Percentiles rank a stretch among this genome's conserved stretches.
phyloP scores from a whole-genome alignment of 64 coral and sea anemone genomes.

The Montipora cactus region DNA sequence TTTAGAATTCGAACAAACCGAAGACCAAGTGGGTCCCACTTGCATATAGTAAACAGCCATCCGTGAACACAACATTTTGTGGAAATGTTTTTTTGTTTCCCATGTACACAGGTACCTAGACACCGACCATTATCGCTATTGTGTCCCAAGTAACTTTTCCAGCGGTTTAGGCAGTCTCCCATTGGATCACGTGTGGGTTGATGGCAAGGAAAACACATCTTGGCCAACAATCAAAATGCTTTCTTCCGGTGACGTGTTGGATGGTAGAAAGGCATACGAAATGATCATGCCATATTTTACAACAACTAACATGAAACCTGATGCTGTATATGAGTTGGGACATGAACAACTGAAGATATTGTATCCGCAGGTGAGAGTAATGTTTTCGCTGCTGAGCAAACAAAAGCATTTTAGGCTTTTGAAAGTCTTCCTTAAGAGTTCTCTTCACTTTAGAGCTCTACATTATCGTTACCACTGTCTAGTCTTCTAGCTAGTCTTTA shows the following conservation, averaged over 20 bases:
- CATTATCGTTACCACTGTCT: neutral
- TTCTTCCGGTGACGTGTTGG: constrained; percentile 69
- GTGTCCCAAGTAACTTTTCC: constrained; percentile 91
- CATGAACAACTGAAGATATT: constrained; percentile 29
- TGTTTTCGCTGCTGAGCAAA: neutral
- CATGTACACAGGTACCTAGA: constrained; percentile 63
- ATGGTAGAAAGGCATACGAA: constrained; percentile 70
- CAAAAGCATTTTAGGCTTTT: too few species aligned
- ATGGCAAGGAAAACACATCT: constrained; percentile 64
- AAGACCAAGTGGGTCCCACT: too few species aligned
- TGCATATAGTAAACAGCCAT: too few species aligned
- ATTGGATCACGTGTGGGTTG: constrained; percentile 77
- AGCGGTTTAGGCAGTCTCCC: constrained; percentile 87
- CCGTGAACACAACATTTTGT: too few species aligned
- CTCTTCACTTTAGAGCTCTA: neutral
- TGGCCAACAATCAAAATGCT: constrained; percentile 58
- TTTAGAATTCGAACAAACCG: neutral
- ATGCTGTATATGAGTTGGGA: constrained; percentile 48
- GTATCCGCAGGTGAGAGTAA: constrained; percentile 56
- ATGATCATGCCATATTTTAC: constrained; percentile 81
- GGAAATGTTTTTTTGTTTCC: neutral
- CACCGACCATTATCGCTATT: constrained; percentile 72
- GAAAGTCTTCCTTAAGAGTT: neutral
- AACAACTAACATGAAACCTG: constrained; percentile 57
- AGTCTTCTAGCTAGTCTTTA: too few species aligned